Percentiles rank a stretch among this genome's conserved stretches.
phyloP scores from a whole-genome alignment of 2,797 vertebrate genomes.

The Novumbra hubbsi region DNA sequence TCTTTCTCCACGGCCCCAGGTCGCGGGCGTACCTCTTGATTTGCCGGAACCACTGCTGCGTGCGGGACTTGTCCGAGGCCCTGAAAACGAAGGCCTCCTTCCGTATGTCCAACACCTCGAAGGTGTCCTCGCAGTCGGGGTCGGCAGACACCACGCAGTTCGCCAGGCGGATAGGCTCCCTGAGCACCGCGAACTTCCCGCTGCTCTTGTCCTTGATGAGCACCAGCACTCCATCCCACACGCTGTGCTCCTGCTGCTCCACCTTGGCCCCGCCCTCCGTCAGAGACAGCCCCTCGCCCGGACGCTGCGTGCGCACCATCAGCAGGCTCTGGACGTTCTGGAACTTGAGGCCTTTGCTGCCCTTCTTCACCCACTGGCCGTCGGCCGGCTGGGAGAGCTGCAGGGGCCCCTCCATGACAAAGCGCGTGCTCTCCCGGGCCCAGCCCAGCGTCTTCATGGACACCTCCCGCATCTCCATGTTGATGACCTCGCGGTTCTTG shows the following conservation, averaged over 20 bases:
- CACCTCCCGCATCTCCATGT: constrained; percentile 88
- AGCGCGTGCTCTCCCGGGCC: constrained; percentile 84
- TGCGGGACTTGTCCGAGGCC: constrained; percentile 83
- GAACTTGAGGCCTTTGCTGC: constrained; percentile 88
- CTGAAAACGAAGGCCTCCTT: constrained; percentile 88
- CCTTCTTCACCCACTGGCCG: constrained; percentile 89
- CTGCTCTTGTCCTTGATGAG: constrained; percentile 92
- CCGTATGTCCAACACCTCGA: constrained; percentile 89
- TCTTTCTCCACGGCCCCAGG: constrained; percentile 87
- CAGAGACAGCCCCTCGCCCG: constrained; percentile 51
- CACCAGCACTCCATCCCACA: constrained; percentile 85
- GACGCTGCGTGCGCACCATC: constrained; percentile 79
- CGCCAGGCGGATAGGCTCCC: constrained; percentile 85
- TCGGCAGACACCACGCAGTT: constrained; percentile 89
- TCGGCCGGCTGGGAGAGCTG: constrained; percentile 88
- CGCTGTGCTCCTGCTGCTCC: constrained; percentile 59
- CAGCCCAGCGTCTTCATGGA: constrained; percentile 88
- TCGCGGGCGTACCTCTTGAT: constrained; percentile 82
- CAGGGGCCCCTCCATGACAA: constrained; percentile 88
- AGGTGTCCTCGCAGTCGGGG: constrained; percentile 86
- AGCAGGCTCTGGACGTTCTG: constrained; percentile 89
- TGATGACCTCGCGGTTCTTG: constrained; percentile 88
- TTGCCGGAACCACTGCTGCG: constrained; percentile 91
- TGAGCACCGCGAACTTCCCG: constrained; percentile 85
- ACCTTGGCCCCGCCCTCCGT: constrained; percentile 41